Base-by-base conservation (phyloP, 2,888 invertebrate species). In the Pilophorus perplexus region DNA sequence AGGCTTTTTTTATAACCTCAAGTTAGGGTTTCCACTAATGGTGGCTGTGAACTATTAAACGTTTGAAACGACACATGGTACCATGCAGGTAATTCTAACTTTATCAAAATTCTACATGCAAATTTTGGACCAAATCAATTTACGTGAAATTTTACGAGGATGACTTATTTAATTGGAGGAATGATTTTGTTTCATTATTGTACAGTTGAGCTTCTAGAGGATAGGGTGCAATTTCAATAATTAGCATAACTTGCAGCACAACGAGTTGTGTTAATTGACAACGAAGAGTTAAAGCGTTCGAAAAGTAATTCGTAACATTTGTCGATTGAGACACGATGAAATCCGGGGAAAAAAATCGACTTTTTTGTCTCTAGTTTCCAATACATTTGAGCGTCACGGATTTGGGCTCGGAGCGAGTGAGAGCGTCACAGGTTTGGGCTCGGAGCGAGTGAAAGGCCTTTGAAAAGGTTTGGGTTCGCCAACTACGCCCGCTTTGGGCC, bases 71-170 rank as follows among this genome's bases (percentile, higher is more conserved):
- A 18, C n/a, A 8, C 2, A 23, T 22, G 12, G 22, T 42, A 59
- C 42, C 59, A 59, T 59, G 59, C 59, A 59, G 16, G 42, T 22
- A 59, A 59, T 33, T 59, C 40, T 55, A 55, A 50, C 14, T 55
- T 18, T 59, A 22, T 33, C 33, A 10, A 42, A 59, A 59, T 55
- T 59, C 59, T 59, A 59, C 59, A 59, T 59, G 59, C 59, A 42
- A 52, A 52, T n/a, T 55, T 37, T 55, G 33, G 22, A 33, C 33
- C 3, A 52, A 52, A 42, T 57, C 16, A 57, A 38, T 59, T 40
- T 59, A 59, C 59, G 59, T 42, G 59, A 59, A 59, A 59, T 59
- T n/a, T n/a, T n/a, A 59, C 59, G 18, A 42, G 59, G 42, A 42
- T 38, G 14, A 20, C 33, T 33, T 22, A 33, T 55, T n/a, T n/a